Evolutionary conservation across 2,113 vertebrate genomes (phyloP), one percentile per base, ranked within the genome.

Genomic region (Orthonyx spaldingii): DNA sequence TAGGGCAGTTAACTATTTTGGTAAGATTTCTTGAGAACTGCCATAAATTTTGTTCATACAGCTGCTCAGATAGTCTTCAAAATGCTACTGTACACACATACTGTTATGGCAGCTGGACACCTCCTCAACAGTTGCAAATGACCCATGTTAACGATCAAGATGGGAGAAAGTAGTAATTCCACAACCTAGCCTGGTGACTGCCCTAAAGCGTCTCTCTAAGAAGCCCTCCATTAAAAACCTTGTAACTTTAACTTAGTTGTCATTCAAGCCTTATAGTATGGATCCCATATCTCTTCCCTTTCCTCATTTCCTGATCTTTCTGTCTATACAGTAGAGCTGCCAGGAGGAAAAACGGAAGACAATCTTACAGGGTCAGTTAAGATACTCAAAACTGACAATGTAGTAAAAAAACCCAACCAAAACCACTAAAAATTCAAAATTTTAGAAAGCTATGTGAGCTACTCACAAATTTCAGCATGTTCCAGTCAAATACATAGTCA

Each of bases 381-480:
- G 46, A 74, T 30, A 65, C 21, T 46, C 42, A 55, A 85, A 81
- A 83, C 17, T 60, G 30, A 87, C 61, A 79, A 26, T 1, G 20
- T 7, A 57, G 8, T 42, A 64, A 69, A 60, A 64, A 37, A 77
- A 6, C 8, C 8, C 32, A 16, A 46, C 6, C 5, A n/a, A 64
- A 50, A 64, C 32, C 7, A 41, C 9, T 24, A 44, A 33, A 50
- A 63, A 16, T n/a, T 30, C 28, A 22, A 42, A 26, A 9, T 18
- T 79, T 76, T 50, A 92, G 56, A 92, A 79, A 69, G 27, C 26
- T 52, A 15, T 23, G 53, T 19, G 72, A 89, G n/a, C 53, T 93
- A 99, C 99, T 99, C 97, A 99, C 99, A 97, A 99, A 99, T 93
- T 99, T 99, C 52, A 99, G 98, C 99, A 99, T 99, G 97, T 99